phyloP scores from a whole-genome alignment of 2,113 vertebrate genomes.

The Machaerirhynchus nigripectus region DNA sequence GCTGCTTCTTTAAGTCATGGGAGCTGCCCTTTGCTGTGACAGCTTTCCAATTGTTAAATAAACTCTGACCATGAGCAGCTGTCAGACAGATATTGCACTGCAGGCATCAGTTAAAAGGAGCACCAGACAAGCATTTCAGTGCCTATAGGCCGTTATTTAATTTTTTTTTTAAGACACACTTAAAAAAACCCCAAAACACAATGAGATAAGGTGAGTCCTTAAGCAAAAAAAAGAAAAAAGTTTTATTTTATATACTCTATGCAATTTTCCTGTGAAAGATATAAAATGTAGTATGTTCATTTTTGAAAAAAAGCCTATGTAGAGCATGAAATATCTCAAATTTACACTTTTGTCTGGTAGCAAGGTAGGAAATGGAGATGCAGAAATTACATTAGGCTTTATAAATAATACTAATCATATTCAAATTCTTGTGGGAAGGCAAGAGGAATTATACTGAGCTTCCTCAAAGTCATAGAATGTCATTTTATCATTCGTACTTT shows the following conservation, averaged over 20 bases:
- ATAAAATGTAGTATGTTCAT: neutral
- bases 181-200: neutral
- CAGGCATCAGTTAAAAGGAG: conserved; percentile 20
- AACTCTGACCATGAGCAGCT: conserved; percentile 58
- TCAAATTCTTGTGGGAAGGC: neutral
- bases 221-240: too few relatives aligned
- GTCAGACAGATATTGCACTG: conserved; percentile 33
- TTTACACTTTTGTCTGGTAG: neutral
- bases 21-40: conserved; percentile 32
- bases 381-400: neutral
- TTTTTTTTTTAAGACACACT: neutral
- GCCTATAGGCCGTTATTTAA: neutral
- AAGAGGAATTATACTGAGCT: neutral
- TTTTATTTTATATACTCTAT: neutral
- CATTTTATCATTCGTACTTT: neutral
- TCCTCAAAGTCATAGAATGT: neutral
- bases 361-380: neutral
- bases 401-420: neutral
- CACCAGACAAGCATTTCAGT: neutral
- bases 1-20: conserved; percentile 54
- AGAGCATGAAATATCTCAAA: neutral
- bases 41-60: conserved; percentile 65
- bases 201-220: neutral
- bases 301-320: neutral
- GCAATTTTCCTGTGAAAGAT: neutral